Base-by-base conservation (phyloP, 2,888 invertebrate genomes). In the Chirona hameri region DNA sequence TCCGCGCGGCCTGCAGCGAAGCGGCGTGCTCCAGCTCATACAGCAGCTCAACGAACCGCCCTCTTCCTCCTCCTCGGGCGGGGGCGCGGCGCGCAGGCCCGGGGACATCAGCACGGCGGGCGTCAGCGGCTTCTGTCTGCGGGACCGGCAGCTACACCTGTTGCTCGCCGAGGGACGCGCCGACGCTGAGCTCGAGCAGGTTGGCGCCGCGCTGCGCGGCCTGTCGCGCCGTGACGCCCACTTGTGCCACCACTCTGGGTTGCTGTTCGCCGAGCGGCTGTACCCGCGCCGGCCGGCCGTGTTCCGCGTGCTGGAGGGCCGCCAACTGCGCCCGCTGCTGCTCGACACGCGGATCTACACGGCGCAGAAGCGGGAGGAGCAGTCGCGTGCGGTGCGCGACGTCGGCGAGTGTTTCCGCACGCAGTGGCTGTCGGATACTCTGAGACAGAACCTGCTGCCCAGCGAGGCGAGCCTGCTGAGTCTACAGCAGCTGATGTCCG, bases 221-320 rank as follows among this genome's bases (percentile, higher is more conserved):
- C 39, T 76, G 39, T 39, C 76, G 21, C 76, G 39, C 76, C 76
- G 39, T 39, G 39, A 76, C 76, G 10, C 31, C 76, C 76, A 39
- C 7, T 39, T 76, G 21, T 39, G 76, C 24, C 29, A 76, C 76
- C 76, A 76, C 21, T 76, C 76, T 4, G 76, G 76, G 21, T 9
- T 76, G 76, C 76, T 76, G 39, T 76, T 76, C 39, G 39, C 14
- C 39, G 76, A 76, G 76, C 76, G 76, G 39, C 39, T 76, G 39
- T 76, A 76, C 76, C 21, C 10, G 24, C 21, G 21, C 39, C n/a
- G 27, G 76, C 76, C 76, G 21, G 7, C 48, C 48, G 48, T 15
- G 76, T 76, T 76, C 76, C 76, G 76, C 39, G 9, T 15, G 39
- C 76, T 76, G 21, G 76, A 76, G 39, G 39, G 39, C 76, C 21